A percentile compares a stretch with the other conserved stretches of the same genome.
phyloP scores from a whole-genome alignment of 2,888 invertebrate species.

The Pterostichus niger region DNA sequence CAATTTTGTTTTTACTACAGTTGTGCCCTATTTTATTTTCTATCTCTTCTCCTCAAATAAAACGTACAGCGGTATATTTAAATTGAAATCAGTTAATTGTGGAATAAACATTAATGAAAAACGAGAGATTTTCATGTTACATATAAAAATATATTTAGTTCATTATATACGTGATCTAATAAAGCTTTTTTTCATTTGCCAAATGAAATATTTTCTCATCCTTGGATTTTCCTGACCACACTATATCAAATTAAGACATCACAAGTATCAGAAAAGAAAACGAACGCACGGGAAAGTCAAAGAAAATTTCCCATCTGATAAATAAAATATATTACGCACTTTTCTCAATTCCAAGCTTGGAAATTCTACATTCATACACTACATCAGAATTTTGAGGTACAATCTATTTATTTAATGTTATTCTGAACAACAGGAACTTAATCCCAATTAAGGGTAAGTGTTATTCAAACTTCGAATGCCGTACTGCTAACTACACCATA shows the following conservation, averaged over 20 bases:
- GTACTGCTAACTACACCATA: no score
- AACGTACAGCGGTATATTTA: background rate
- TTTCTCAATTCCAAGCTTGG: background rate
- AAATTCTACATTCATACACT: background rate
- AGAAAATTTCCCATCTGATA: background rate
- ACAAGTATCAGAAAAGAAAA: conserved; percentile 10
- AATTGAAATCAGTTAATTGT: background rate
- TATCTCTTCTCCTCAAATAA: background rate
- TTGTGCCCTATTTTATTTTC: no score
- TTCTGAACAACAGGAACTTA: no score
- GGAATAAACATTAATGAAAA: background rate
- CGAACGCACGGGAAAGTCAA: background rate
- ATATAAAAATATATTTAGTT: conserved; percentile 20
- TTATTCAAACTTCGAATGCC: no score
- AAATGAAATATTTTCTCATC: conserved; percentile 31
- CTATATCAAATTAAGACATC: conserved; percentile 30
- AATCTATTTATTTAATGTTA: background rate
- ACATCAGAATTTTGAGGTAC: background rate
- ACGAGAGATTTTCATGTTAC: background rate
- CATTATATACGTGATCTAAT: conserved; percentile 39
- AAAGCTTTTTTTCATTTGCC: conserved; percentile 25
- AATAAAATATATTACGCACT: conserved; percentile 8
- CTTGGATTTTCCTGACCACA: conserved; percentile 17
- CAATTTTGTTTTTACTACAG: conserved; percentile 8
- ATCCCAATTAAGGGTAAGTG: no score